Conservation (phyloP, 2,797 vertebrate species). For the Intellagama lesueurii region DNA sequence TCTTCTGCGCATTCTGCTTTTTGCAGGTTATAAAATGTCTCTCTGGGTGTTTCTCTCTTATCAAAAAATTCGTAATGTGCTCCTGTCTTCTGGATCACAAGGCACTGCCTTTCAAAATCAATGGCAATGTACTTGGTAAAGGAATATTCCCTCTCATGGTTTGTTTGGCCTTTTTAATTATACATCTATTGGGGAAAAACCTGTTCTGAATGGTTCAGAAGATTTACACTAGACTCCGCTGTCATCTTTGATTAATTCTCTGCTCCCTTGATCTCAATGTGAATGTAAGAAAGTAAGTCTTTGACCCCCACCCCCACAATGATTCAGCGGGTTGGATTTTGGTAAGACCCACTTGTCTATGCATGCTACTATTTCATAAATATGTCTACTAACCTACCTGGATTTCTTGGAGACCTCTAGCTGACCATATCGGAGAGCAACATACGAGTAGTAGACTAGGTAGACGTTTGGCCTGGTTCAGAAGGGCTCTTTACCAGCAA, state of each 20-base stretch:
- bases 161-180: conserved; percentile 46
- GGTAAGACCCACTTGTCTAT: neutral
- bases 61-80: conserved; percentile 19
- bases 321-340: neutral
- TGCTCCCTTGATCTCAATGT: conserved; percentile 37
- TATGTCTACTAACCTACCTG: neutral
- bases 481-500: neutral
- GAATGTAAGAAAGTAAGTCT: conserved; percentile 35
- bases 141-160: neutral
- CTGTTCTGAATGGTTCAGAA: conserved; percentile 29
- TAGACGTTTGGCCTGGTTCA: neutral
- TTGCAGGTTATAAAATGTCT: conserved; percentile 3
- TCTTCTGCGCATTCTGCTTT: neutral
- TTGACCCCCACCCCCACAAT: neutral
- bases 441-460: neutral
- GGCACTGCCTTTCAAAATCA: conserved; percentile 30
- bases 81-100: conserved; percentile 32
- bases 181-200: conserved; percentile 15
- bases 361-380: neutral
- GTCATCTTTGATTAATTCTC: conserved; percentile 44
- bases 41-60: neutral
- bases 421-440: neutral
- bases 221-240: conserved; percentile 25
- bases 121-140: neutral
- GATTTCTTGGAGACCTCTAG: neutral